Conservation (phyloP, 2,888 invertebrate species). For the Blastobasis adustella region DNA sequence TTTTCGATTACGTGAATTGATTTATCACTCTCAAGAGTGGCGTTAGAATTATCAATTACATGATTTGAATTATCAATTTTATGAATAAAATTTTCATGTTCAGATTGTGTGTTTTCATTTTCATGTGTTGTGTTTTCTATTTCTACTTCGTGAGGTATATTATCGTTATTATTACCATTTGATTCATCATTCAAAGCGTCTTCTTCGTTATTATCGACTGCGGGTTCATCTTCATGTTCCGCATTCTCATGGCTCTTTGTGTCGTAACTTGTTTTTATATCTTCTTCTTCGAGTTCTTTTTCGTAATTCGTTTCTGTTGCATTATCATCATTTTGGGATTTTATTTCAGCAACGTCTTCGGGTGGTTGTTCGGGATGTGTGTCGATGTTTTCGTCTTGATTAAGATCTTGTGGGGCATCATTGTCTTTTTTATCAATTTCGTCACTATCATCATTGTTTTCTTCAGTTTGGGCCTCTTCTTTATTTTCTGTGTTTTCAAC, state of each 20-base stretch:
- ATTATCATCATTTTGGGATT: conserved; percentile 2
- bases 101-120: conserved; percentile 6
- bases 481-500: conserved; percentile 10
- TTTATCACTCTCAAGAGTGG: too few relatives aligned
- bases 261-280: background rate
- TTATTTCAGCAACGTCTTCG: conserved; percentile 6
- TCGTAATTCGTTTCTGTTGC: background rate
- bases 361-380: background rate
- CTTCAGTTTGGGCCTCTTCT: conserved; percentile 10
- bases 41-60: too few relatives aligned
- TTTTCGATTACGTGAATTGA: background rate
- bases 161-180: conserved; percentile 8
- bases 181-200: conserved; percentile 16
- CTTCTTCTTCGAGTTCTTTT: conserved; percentile 1
- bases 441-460: conserved; percentile 13
- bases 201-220: conserved; percentile 7
- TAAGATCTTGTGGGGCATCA: conserved; percentile 4
- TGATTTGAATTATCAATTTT: too few relatives aligned
- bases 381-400: conserved; percentile 5
- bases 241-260: conserved; percentile 5
- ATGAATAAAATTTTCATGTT: background rate
- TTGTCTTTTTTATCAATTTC: conserved; percentile 16
- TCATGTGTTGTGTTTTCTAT: conserved; percentile 10
- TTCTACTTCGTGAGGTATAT: too few relatives aligned
- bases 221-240: conserved; percentile 9